Conservation (phyloP, 2,888 invertebrate species). For the Pterostichus niger region DNA sequence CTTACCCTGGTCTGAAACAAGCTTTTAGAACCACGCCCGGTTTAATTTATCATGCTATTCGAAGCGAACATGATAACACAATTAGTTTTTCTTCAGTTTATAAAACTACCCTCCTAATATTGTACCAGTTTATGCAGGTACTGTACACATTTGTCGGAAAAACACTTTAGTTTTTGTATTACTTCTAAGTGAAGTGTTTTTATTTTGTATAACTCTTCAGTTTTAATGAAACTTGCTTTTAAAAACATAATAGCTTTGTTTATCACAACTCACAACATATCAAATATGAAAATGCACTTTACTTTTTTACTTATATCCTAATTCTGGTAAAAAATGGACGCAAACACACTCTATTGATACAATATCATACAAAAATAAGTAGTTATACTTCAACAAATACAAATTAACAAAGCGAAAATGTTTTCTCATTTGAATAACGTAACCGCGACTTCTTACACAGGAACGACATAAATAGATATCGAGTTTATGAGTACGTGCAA, state of each 20-base stretch:
- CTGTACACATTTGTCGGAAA: constrained; percentile 30
- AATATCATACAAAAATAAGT: too few species aligned
- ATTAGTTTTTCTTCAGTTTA: constrained; percentile 45
- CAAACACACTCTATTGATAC: too few species aligned
- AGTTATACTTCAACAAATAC: too few species aligned
- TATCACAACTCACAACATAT: neutral
- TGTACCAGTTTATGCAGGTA: constrained; percentile 22
- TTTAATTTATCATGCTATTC: constrained; percentile 54
- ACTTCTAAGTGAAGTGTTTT: constrained; percentile 17
- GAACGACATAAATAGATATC: too few species aligned
- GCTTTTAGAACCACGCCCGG: constrained; percentile 21
- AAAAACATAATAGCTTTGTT: constrained; percentile 32
- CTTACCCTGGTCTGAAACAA: constrained; percentile 9
- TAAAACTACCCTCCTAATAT: constrained; percentile 28
- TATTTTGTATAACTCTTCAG: constrained; percentile 11
- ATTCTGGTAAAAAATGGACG: too few species aligned
- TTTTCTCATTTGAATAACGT: too few species aligned
- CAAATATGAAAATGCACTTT: constrained; percentile 22
- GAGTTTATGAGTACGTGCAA: too few species aligned
- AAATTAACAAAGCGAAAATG: too few species aligned
- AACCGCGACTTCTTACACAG: too few species aligned
- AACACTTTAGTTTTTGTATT: constrained; percentile 16
- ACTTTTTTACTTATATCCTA: neutral
- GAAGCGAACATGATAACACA: constrained; percentile 56
- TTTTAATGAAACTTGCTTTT: constrained; percentile 36